Evolutionary conservation across 2,113 vertebrate genomes (phyloP), one percentile per base, ranked within the genome.

Genomic region (Rhagologus leucostigma): DNA sequence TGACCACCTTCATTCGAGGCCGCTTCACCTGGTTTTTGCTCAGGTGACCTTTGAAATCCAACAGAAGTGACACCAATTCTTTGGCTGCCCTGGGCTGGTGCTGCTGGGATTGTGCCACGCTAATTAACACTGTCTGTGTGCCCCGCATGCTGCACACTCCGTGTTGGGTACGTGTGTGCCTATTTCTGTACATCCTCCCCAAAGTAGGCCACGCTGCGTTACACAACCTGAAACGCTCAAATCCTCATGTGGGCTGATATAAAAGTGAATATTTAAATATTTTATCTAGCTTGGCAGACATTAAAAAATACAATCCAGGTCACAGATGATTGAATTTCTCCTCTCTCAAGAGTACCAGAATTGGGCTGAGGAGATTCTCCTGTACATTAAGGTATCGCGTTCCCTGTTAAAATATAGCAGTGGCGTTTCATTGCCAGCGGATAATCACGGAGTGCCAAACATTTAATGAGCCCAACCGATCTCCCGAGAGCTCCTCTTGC

Each of bases 251-350:
- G 92, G 89, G 64, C 87, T 39, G 47, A 95, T 94, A 95, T 86
- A 71, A 95, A 96, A 97, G 94, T 79, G 95, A 96, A 97, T 95
- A 96, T 88, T 96, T 96, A 93, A 97, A 93, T 94, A 78, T 93
- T 96, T 97, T 55, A 90, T 96, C 90, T 91, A 68, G 62, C 60
- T 75, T 94, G 84, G 91, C 84, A 94, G 76, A 69, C 89, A 52
- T 91, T 93, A 93, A 87, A 95, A 90, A 96, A 84, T 62, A 84
- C 96, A 84, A 96, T 96, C 86, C 95, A 87, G 96, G 94, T 93
- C 89, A 47, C 71, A 90, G 87, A 93, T 68, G 78, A 94, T 57
- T 86, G 87, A 83, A 78, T 94, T 93, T 46, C 84, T 84, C 64
- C 56, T 70, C 59, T 86, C 89, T 85, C 93, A 84, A 65, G 85